Evolutionary conservation across 2,797 vertebrate genomes (phyloP), one percentile per base, ranked within the genome.

Genomic region (Orestias chungarensis): DNA sequence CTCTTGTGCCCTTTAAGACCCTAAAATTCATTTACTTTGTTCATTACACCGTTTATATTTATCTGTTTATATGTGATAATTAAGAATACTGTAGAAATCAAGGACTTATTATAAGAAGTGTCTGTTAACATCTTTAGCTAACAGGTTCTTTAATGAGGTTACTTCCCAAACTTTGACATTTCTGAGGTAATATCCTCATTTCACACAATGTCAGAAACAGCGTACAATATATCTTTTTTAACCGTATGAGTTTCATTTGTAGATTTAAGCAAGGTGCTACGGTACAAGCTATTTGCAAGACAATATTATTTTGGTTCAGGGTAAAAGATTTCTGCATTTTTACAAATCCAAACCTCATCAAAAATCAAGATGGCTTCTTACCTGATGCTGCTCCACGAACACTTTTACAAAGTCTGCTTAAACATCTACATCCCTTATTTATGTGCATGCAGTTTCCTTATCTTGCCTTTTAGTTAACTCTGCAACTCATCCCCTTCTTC

Each of bases 361-460:
- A 57, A 75, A 82, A 87, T 85, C 80, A 84, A n/a, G n/a, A n/a
- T n/a, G n/a, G 80, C 73, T 50, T 91, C 93, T 95, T 93, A 95
- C 95, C 95, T 96, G 93, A 87, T 96, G 93, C 87, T 83, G 81
- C 69, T 79, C 71, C 73, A 86, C 70, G 75, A 92, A 89, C 79
- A 20, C 82, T 84, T 67, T 91, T 88, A 88, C 92, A 93, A 91
- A 89, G 82, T 91, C 88, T 81, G 83, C 85, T 91, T 91, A 69
- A 62, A 72, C 87, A 75, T 84, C 76, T 74, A 59, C 75, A 83
- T 73, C 77, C 73, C 64, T 73, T 27, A 75, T 83, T 62, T 71
- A 64, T 74, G 38, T 79, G 35, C 33, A 73, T 71, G 75, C 52
- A 84, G 84, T 90, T 83, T 87, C 86, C 87, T 79, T 80, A 78